These are phyloP conservation scores for Formica aserva DNA, from an alignment of 2,888 invertebrate species.

Conservation along the genomic window DNA sequence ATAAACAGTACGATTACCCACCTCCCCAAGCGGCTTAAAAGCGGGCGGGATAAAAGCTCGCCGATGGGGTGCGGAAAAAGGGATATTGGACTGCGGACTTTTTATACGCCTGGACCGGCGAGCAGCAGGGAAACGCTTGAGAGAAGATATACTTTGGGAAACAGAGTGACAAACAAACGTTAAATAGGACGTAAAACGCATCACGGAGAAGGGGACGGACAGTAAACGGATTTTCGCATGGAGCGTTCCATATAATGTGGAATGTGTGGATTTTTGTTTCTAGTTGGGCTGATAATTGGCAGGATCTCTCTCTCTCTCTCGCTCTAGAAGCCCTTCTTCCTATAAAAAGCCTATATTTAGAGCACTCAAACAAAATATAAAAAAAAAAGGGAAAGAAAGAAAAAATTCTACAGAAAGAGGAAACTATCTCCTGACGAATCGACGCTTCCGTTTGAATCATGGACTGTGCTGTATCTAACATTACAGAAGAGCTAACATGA, in stretches of 20 bases:
- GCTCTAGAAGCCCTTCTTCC: slow-evolving; percentile 18
- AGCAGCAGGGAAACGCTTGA: slow-evolving; percentile 58
- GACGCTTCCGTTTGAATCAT: slow-evolving; percentile 16
- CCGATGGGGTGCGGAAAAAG: slow-evolving; percentile 30
- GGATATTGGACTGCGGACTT: slow-evolving; percentile 60
- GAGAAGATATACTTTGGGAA: slow-evolving; percentile 53
- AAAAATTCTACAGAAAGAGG: slow-evolving; percentile 24
- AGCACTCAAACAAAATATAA: not conserved
- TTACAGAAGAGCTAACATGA: slow-evolving; percentile 39
- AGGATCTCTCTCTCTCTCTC: slow-evolving; percentile 47
- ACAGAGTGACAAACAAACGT: slow-evolving; percentile 17
- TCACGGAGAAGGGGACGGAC: slow-evolving; percentile 26
- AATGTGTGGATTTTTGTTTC: slow-evolving; percentile 73
- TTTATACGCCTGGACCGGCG: slow-evolving; percentile 57
- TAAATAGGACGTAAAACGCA: slow-evolving; percentile 3
- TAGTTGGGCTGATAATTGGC: slow-evolving; percentile 72
- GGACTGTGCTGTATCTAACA: slow-evolving; percentile 11
- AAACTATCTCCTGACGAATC: slow-evolving; percentile 20
- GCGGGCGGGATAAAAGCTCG: slow-evolving; percentile 51
- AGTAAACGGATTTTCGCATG: slow-evolving; percentile 13
- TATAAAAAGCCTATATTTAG: slow-evolving; percentile 18
- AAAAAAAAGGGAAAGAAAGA: slow-evolving; percentile 2
- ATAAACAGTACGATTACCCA: slow-evolving; percentile 76
- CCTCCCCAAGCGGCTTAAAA: slow-evolving; percentile 71
- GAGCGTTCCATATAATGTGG: slow-evolving; percentile 30